These are phyloP conservation scores for Sinocyclocheilus grahami DNA, from an alignment of 2,113 vertebrate species.

Conservation along the genomic window DNA sequence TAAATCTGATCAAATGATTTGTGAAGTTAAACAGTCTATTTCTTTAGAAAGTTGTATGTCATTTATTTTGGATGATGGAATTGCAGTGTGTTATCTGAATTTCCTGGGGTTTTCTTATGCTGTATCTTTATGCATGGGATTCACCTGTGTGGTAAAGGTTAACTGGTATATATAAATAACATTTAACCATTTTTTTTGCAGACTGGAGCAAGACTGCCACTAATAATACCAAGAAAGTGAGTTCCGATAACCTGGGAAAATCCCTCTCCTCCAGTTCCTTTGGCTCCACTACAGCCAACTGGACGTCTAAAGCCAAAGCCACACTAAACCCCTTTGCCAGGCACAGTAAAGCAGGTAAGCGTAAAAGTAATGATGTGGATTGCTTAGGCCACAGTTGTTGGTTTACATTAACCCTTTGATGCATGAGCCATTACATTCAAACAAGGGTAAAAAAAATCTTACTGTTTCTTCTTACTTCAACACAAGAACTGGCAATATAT, in stretches of 20 bases:
- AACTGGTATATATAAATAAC: not conserved
- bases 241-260: constrained; percentile 93
- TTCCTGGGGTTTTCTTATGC: not conserved
- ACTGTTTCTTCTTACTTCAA: no score
- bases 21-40: not conserved
- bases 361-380: not conserved
- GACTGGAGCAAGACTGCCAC: constrained; percentile 98
- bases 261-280: constrained; percentile 95
- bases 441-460: no score
- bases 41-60: not conserved
- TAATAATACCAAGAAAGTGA: constrained; percentile 98
- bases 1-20: constrained; percentile 25
- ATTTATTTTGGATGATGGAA: not conserved
- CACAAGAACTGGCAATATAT: no score
- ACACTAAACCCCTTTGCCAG: constrained; percentile 86
- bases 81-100: no score
- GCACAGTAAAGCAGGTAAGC: constrained; percentile 84
- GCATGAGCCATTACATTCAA: not conserved
- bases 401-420: not conserved
- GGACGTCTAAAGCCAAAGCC: constrained; percentile 92
- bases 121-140: not conserved
- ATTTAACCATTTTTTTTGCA: constrained; percentile 61
- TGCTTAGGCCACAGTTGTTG: not conserved
- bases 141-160: not conserved
- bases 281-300: constrained; percentile 88